Conservation (phyloP, 1,140 invertebrate species). For the Ceratoteleas bidentatus region DNA sequence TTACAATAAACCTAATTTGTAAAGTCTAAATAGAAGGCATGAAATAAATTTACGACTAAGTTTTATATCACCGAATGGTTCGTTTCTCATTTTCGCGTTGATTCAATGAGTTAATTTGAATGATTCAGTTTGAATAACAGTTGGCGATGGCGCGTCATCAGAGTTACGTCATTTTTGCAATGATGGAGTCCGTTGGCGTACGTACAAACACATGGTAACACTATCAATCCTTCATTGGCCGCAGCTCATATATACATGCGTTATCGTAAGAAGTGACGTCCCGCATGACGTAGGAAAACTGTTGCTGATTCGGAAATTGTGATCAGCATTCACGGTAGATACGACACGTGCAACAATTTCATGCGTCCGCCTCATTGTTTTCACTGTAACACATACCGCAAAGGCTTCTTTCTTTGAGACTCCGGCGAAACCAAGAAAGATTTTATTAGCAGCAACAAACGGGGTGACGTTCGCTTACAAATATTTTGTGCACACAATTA, state of each 20-base stretch:
- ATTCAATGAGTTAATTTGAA: constrained; percentile 42
- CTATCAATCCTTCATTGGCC: constrained; percentile 46
- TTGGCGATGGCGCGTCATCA: constrained; percentile 31
- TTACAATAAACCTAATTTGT: not conserved
- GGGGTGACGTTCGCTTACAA: too few species aligned
- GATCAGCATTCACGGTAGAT: constrained; percentile 2
- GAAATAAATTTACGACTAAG: not conserved
- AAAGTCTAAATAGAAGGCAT: not conserved
- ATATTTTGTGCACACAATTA: too few species aligned
- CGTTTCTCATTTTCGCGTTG: constrained; percentile 31
- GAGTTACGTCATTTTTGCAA: constrained; percentile 48
- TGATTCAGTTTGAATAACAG: constrained; percentile 48
- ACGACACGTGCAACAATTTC: constrained; percentile 4
- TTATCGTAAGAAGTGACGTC: constrained; percentile 44
- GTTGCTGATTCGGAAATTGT: constrained; percentile 3
- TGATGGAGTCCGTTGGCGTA: constrained; percentile 2
- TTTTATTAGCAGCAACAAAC: too few species aligned
- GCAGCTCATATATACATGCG: not conserved
- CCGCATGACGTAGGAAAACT: constrained; percentile 17
- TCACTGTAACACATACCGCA: too few species aligned
- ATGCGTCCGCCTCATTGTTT: not conserved
- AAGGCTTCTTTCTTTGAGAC: too few species aligned
- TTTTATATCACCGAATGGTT: constrained; percentile 4
- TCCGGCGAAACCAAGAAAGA: too few species aligned
- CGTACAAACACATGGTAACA: not conserved